A percentile compares a stretch with the other conserved stretches of the same genome.
These are phyloP conservation scores for Larimichthys crocea DNA, from an alignment of 2,113 vertebrate genomes.

Conservation along the genomic window DNA sequence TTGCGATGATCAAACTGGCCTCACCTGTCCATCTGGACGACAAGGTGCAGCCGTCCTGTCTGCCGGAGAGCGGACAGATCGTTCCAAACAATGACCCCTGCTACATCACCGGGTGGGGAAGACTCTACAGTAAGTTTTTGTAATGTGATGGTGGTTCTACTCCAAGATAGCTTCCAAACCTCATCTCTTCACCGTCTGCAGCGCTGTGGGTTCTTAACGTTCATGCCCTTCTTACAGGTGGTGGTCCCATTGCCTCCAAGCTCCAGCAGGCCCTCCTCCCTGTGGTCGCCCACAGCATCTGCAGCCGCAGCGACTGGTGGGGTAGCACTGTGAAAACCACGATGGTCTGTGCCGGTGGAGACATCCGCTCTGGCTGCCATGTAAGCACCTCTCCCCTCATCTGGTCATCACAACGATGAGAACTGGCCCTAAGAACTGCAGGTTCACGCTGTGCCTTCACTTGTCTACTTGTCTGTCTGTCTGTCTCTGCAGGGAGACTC, in stretches of 20 bases:
- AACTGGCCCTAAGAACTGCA: too few relatives aligned
- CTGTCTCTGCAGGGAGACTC: conserved; percentile 48
- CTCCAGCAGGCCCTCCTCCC: conserved; percentile 62
- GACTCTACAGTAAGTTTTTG: conserved; percentile 49
- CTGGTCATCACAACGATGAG: too few relatives aligned
- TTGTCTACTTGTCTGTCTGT: too few relatives aligned
- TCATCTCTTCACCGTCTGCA: too few relatives aligned
- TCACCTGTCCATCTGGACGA: conserved; percentile 32
- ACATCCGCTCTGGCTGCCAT: conserved; percentile 36
- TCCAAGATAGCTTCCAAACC: too few relatives aligned
- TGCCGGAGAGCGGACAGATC: conserved; percentile 30
- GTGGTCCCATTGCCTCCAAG: conserved; percentile 24
- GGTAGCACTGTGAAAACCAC: conserved; percentile 9
- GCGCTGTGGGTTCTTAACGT: neutral
- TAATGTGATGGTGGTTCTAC: too few relatives aligned
- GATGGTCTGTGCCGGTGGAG: conserved; percentile 55
- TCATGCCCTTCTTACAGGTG: neutral
- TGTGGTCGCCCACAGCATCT: conserved; percentile 30
- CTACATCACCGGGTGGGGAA: conserved; percentile 65
- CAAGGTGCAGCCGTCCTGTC: conserved; percentile 49
- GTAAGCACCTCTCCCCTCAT: neutral
- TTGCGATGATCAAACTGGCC: conserved; percentile 65
- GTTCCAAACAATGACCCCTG: conserved; percentile 43
- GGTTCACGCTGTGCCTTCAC: neutral
- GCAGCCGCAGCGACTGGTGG: conserved; percentile 42